Conservation (phyloP, 2,113 vertebrate genomes). For the Terrapene triunguis region DNA sequence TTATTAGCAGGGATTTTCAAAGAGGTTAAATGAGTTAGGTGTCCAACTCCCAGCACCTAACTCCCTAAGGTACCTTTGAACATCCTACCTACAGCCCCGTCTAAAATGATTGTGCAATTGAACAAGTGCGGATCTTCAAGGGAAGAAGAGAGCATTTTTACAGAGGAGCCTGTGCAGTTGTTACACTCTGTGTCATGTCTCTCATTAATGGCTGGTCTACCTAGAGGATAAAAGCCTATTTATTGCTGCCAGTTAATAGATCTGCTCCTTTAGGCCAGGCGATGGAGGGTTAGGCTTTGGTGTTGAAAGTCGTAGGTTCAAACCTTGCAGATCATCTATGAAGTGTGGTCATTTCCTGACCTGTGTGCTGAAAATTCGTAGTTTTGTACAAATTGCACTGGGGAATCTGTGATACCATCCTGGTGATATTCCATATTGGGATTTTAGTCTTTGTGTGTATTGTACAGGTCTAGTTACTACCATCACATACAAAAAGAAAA, state of each 20-base stretch:
- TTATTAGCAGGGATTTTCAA: not conserved
- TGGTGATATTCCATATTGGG: rapidly evolving
- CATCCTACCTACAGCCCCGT: not conserved
- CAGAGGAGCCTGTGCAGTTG: not conserved
- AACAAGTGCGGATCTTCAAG: not conserved
- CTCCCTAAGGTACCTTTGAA: not conserved
- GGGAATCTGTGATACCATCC: not conserved
- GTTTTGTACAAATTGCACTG: not conserved
- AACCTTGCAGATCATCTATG: not conserved
- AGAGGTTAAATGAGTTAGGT: not conserved
- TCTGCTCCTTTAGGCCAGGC: not conserved
- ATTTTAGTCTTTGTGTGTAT: not conserved
- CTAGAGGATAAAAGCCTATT: not conserved
- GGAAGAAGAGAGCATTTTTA: not conserved
- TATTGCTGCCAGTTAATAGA: not conserved
- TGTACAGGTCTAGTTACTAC: rapidly evolving
- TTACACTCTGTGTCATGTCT: not conserved
- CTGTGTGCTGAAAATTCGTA: not conserved
- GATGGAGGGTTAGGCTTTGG: not conserved
- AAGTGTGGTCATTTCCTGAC: not conserved
- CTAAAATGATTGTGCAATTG: not conserved
- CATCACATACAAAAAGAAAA: rapidly evolving
- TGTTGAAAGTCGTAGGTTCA: not conserved
- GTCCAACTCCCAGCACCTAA: not conserved
- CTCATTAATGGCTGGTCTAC: not conserved